Evolutionary conservation across 2,888 invertebrate species (phyloP), one percentile per base, ranked within the genome.

Genomic region (Vandiemenella viatica): DNA sequence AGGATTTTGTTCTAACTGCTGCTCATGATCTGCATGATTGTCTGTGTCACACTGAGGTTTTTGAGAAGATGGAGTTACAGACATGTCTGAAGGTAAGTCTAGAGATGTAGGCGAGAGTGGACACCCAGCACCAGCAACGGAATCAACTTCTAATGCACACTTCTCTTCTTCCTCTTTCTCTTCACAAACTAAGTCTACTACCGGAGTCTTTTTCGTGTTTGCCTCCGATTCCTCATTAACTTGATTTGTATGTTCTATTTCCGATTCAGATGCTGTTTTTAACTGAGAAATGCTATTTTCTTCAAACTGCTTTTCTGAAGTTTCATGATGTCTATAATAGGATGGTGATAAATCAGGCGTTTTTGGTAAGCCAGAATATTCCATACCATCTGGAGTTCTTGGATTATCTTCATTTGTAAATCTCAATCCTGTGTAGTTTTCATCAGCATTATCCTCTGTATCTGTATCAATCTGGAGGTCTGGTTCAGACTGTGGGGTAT

Each of bases 401-500:
- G 68, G 65, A 55, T 70, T 71, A 46, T 71, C 67, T 42, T 69
- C 62, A 53, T 71, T 68, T 21, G 64, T 55, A 51, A 62, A 60
- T 38, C 66, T 65, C 19, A 62, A 59, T 71, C 66, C 67, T 72
- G 65, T 60, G 71, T 63, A 61, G 61, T 0, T 60, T 65, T 54
- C 73, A 71, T 81, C 81, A 45, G 79, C 77, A 23, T 70, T 69
- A 61, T 88, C 87, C 61, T 88, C 88, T 7, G 83, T 85, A 59
- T 88, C 88, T 0, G 87, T 87, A 62, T 88, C 88, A 50, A 89
- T 88, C 64, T 87, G 80, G 18, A 87, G 67, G 59, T 87, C 86
- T 60, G 79, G 79, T 60, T 87, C 88, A 41, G 88, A 87, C 58
- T 83, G 82, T 4, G 88, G 88, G 0, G 88, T 88, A 50, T 86